These are phyloP conservation scores for Hemitrygon akajei DNA, from an alignment of 2,797 vertebrate species.

Conservation along the genomic window DNA sequence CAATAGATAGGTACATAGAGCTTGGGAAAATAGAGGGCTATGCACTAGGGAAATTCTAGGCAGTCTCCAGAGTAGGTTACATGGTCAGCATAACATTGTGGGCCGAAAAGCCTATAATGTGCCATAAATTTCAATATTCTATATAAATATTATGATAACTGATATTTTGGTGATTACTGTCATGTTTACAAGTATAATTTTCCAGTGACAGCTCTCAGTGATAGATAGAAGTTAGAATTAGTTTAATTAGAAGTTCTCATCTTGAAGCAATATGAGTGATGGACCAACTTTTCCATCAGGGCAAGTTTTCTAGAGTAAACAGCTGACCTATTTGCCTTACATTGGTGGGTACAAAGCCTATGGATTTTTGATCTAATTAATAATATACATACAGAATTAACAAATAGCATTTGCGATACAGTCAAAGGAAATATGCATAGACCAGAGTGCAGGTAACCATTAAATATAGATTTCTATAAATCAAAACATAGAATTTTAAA, in stretches of 20 bases:
- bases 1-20: too few relatives aligned
- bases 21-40: too few relatives aligned
- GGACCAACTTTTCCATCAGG: not conserved
- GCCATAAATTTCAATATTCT: too few relatives aligned
- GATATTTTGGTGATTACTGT: not conserved
- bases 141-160: not conserved
- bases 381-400: not conserved
- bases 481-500: not conserved
- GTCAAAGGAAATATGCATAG: not conserved
- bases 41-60: too few relatives aligned
- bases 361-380: not conserved
- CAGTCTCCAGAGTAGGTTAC: too few relatives aligned
- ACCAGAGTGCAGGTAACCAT: not conserved
- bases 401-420: not conserved
- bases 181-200: not conserved
- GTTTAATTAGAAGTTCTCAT: slow-evolving; percentile 12
- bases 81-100: too few relatives aligned
- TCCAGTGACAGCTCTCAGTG: not conserved
- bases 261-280: not conserved
- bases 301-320: not conserved
- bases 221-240: too few relatives aligned
- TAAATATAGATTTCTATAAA: not conserved
- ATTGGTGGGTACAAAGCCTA: not conserved
- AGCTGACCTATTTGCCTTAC: not conserved
- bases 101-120: too few relatives aligned